A percentile compares a stretch with the other conserved stretches of the same genome.
Conservation (phyloP, 2,113 vertebrate species). For the Hemicordylus capensis region DNA sequence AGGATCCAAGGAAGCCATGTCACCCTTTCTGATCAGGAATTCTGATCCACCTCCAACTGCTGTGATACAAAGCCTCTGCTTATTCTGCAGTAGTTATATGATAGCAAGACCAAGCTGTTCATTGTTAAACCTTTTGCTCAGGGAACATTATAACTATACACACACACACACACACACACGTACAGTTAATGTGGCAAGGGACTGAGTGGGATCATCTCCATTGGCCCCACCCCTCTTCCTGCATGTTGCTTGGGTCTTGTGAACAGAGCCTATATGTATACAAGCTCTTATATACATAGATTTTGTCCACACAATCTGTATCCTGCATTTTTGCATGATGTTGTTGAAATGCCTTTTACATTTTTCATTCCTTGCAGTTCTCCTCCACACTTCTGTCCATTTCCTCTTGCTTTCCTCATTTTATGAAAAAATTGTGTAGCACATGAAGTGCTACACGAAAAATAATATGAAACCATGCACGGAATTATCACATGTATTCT, state of each 20-base stretch:
- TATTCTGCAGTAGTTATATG: not conserved
- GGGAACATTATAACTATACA: not conserved
- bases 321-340: not conserved
- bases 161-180: not conserved
- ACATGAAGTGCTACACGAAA: no score
- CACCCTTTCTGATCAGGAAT: not conserved
- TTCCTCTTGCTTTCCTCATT: not conserved
- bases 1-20: not conserved
- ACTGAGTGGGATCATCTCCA: not conserved
- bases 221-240: not conserved
- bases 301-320: not conserved
- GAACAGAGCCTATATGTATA: not conserved
- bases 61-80: not conserved
- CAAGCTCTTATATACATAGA: not conserved
- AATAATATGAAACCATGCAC: not conserved
- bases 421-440: not conserved
- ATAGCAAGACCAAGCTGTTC: not conserved
- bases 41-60: not conserved
- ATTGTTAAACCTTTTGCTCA: not conserved
- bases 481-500: not conserved
- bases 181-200: not conserved
- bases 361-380: not conserved
- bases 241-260: not conserved
- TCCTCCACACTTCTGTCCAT: not conserved
- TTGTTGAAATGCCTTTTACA: not conserved